Evolutionary conservation across 2,113 vertebrate species (phyloP).

Genomic region (Serinus canaria): DNA sequence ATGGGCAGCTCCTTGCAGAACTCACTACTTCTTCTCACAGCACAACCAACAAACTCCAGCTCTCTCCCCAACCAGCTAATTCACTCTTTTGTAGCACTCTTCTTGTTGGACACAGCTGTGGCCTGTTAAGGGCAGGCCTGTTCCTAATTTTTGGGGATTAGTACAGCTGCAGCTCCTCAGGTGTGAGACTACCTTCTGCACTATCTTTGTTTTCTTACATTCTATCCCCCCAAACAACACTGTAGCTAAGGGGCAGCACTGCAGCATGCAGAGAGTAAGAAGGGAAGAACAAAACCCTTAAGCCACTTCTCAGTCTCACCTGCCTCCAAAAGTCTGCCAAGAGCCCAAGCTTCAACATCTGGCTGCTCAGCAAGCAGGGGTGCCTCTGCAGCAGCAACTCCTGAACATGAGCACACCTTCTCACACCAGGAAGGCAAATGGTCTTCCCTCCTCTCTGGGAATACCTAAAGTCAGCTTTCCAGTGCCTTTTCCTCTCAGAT

Average conservation of each 20-base stretch:
- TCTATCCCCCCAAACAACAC: too few species aligned
- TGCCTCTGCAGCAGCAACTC: neutral
- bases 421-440: neutral
- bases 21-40: too few species aligned
- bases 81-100: too few species aligned
- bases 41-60: too few species aligned
- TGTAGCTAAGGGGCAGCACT: neutral
- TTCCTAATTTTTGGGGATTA: too few species aligned
- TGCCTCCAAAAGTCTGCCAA: neutral
- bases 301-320: neutral
- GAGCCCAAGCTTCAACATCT: neutral
- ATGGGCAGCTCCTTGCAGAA: too few species aligned
- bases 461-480: neutral
- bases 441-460: neutral
- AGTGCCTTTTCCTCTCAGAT: neutral
- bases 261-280: neutral
- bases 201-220: too few species aligned
- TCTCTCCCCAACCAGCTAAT: too few species aligned
- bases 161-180: too few species aligned
- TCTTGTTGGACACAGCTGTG: too few species aligned
- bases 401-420: neutral
- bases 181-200: too few species aligned
- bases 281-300: neutral
- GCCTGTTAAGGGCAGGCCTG: too few species aligned
- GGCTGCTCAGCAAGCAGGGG: neutral